phyloP scores from a whole-genome alignment of 2,113 vertebrate genomes.

The Nothobranchius kuhntae region DNA sequence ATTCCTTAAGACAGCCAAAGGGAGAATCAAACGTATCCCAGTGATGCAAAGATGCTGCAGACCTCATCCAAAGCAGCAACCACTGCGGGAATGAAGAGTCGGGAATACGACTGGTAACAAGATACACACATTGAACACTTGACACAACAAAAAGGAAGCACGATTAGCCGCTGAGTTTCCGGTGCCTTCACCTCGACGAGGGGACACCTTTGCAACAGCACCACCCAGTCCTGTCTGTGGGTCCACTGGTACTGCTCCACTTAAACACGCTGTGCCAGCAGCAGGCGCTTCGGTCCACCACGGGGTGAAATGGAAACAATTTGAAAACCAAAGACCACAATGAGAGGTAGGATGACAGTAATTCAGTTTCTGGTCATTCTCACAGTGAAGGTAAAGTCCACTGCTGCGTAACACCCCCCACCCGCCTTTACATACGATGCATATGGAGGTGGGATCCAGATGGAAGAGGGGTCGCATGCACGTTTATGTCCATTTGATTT shows the following conservation, averaged over 20 bases:
- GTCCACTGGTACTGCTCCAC: constrained; percentile 25
- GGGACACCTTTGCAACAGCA: constrained; percentile 18
- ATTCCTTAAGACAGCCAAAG: constrained; percentile 24
- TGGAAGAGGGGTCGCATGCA: constrained; percentile 57
- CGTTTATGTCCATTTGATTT: constrained; percentile 35
- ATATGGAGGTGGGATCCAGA: constrained; percentile 51
- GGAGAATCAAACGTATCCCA: constrained; percentile 21
- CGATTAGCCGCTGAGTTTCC: neutral
- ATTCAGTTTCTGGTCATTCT: constrained; percentile 66
- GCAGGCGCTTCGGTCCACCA: constrained; percentile 2
- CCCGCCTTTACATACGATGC: constrained; percentile 46
- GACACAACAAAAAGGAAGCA: constrained; percentile 9
- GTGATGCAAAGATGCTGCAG: constrained; percentile 25
- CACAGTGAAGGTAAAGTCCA: constrained; percentile 64
- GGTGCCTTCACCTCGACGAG: neutral
- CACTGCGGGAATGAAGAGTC: constrained; percentile 29
- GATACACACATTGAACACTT: neutral
- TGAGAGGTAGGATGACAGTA: constrained; percentile 74
- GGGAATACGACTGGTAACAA: constrained; percentile 12
- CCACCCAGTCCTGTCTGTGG: constrained; percentile 21
- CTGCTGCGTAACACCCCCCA: constrained; percentile 18
- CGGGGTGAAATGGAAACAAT: constrained; percentile 46
- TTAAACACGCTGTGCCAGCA: constrained; percentile 21
- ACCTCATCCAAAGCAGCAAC: constrained; percentile 45
- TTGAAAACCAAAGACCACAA: constrained; percentile 58